Conservation (phyloP, 2,797 vertebrate species). For the Sebastes trivittatus region DNA sequence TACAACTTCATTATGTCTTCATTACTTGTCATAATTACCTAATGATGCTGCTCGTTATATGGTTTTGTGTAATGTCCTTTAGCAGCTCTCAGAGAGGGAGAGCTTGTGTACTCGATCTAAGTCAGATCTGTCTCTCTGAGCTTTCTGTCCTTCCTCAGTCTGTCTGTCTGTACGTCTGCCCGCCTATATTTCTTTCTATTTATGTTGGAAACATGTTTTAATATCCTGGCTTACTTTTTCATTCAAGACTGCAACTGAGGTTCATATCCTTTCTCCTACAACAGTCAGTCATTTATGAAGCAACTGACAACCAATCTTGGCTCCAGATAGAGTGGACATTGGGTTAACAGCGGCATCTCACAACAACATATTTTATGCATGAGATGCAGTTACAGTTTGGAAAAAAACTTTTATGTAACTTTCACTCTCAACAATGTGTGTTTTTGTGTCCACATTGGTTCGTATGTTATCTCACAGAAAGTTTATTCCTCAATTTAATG, state of each 20-base stretch:
- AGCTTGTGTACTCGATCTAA: background rate
- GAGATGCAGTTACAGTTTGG: background rate
- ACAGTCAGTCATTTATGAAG: too few species aligned
- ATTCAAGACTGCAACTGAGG: background rate
- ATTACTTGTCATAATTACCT: slow-evolving; percentile 30
- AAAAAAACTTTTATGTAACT: accelerated
- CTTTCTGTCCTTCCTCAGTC: background rate
- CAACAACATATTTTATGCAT: background rate
- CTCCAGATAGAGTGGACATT: background rate
- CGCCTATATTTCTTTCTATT: background rate
- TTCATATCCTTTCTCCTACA: background rate
- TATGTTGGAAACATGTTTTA: background rate
- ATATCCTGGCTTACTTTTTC: background rate
- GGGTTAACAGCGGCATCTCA: background rate
- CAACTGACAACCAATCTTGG: background rate
- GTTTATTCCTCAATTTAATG: too few species aligned
- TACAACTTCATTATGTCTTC: slow-evolving; percentile 22
- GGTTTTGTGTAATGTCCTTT: slow-evolving; percentile 1
- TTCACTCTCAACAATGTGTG: background rate
- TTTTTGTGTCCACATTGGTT: background rate
- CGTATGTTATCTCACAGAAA: too few species aligned
- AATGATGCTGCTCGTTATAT: slow-evolving; percentile 15
- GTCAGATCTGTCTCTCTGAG: background rate
- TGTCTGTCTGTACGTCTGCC: background rate
- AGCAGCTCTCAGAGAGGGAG: background rate